phyloP scores from a whole-genome alignment of 2,888 invertebrate genomes.

The Zaprionus bogoriensis region DNA sequence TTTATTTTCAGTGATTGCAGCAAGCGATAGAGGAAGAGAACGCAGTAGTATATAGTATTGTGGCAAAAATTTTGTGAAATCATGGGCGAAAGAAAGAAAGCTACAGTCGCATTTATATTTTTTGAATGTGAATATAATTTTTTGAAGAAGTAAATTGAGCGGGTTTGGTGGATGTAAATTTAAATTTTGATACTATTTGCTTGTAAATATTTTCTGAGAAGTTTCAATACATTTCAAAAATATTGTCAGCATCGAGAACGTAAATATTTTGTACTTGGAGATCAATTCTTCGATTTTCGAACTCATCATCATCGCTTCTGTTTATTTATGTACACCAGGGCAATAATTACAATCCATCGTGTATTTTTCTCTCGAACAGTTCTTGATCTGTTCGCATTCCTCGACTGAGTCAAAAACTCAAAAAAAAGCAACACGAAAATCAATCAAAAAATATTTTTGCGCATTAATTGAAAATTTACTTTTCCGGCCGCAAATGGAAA shows the following conservation, averaged over 20 bases:
- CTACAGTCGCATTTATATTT: too few relatives aligned
- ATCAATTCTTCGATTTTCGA: neutral
- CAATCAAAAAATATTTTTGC: slow-evolving; percentile 52
- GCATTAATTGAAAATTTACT: slow-evolving; percentile 36
- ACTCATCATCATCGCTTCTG: neutral
- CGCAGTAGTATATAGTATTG: too few relatives aligned
- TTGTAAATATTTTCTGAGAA: too few relatives aligned
- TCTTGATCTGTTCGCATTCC: slow-evolving; percentile 35
- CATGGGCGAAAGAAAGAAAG: neutral
- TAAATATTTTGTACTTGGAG: neutral
- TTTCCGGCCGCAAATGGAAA: slow-evolving; percentile 29
- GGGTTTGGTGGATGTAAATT: too few relatives aligned
- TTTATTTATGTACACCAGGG: neutral
- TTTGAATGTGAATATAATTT: too few relatives aligned
- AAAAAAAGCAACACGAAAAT: slow-evolving; percentile 17
- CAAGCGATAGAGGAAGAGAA: too few relatives aligned
- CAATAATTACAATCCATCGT: slow-evolving; percentile 25
- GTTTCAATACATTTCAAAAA: too few relatives aligned
- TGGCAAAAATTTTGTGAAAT: neutral
- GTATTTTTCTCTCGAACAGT: slow-evolving; percentile 2
- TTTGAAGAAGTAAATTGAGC: too few relatives aligned
- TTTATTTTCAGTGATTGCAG: neutral
- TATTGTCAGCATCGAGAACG: neutral
- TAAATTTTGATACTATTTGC: too few relatives aligned
- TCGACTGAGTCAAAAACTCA: slow-evolving; percentile 42